Evolutionary conservation across 2,888 invertebrate genomes (phyloP), one percentile per base, ranked within the genome.

Genomic region (Agriopis aurantiaria): DNA sequence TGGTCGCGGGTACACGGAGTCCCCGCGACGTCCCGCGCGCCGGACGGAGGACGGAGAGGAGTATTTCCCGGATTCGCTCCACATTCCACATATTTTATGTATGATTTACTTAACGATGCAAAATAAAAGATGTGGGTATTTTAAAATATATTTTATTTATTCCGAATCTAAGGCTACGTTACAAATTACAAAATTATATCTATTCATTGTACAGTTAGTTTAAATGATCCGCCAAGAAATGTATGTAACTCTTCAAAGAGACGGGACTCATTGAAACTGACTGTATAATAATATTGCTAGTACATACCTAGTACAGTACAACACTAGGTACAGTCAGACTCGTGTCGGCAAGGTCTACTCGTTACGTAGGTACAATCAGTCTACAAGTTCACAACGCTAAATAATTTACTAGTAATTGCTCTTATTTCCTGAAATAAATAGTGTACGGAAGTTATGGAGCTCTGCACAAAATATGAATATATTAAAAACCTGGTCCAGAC

Each of bases 91-190:
- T 73, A 74, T 82, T 85, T 84, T 83, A 76, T 85, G 82, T 83
- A 83, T 73, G 64, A 75, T 74, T 71, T 73, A 78, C 75, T 76
- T 58, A 63, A 43, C 63, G 57, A 59, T 75, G 75, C 78, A 78
- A 86, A 84, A 86, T 84, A 81, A 87, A 85, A 85, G 43, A 79
- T 82, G 77, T 80, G 73, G 68, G 76, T 83, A 82, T 86, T 88
- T 86, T 82, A 84, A 83, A 81, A 81, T 84, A 84, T 82, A 8
- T 84, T 81, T 89, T 86, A 84, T 83, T 90, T 88, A 87, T 88
- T 85, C 85, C 80, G 82, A 84, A 86, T 80, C 84, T 83, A 82
- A 85, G 74, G 68, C 71, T 81, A 80, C 41, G 69, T 66, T 80
- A 81, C 69, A 76, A 3, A 33, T n/a, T 58, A 58, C 23, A 5